phyloP scores from a whole-genome alignment of 2,888 invertebrate genomes.

The Cristatella mucedo region DNA sequence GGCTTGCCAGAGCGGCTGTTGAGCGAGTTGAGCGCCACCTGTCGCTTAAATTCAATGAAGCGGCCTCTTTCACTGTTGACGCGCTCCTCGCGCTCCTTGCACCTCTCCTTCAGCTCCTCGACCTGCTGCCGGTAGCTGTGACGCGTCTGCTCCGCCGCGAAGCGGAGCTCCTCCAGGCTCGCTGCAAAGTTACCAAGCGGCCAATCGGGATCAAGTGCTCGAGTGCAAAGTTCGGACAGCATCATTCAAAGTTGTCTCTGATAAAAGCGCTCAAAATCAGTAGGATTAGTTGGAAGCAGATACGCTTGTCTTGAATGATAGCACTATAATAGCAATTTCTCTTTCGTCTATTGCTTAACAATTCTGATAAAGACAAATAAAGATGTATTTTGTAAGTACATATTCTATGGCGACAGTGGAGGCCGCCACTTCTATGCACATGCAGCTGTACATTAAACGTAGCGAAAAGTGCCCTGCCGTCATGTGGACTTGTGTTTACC shows the following conservation, averaged over 20 bases:
- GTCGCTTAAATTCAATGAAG: constrained; percentile 32
- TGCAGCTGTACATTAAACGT: too few species aligned
- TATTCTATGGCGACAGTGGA: too few species aligned
- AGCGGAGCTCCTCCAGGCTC: constrained; percentile 30
- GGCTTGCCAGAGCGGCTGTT: constrained; percentile 33
- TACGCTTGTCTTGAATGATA: too few species aligned
- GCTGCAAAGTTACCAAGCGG: constrained; percentile 20
- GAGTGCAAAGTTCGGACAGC: background rate
- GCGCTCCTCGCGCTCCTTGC: constrained; percentile 26
- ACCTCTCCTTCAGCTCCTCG: constrained; percentile 26
- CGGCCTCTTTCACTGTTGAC: constrained; percentile 30
- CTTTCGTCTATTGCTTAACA: too few species aligned
- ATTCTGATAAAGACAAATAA: too few species aligned
- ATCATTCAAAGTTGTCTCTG: background rate
- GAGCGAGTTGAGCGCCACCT: constrained; percentile 29
- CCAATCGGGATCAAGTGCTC: background rate
- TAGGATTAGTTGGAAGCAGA: too few species aligned
- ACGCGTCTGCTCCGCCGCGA: constrained; percentile 22
- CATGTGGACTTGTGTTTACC: too few species aligned
- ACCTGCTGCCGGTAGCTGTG: constrained; percentile 24
- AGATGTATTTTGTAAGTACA: too few species aligned
- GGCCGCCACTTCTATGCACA: too few species aligned
- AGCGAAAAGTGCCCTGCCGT: too few species aligned
- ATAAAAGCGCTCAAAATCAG: too few species aligned
- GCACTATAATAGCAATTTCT: too few species aligned